Conservation (phyloP, 2,888 invertebrate genomes). For the Orthosia cruda region DNA sequence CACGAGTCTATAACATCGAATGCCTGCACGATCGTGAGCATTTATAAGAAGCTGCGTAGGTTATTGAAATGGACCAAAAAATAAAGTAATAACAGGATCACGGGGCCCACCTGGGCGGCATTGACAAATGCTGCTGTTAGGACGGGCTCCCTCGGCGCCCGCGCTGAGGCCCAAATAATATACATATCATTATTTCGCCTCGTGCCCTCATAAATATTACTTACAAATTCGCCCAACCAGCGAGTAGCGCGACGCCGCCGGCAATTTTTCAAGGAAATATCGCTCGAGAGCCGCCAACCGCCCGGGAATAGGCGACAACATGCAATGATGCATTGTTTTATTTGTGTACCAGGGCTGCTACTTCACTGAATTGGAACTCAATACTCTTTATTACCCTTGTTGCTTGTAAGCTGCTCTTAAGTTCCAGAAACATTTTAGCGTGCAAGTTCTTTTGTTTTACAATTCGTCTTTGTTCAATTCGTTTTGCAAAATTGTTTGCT, state of each 20-base stretch:
- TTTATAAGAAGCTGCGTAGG: slow-evolving; percentile 76
- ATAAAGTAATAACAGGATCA: slow-evolving; percentile 86
- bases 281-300: slow-evolving; percentile 71
- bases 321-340: slow-evolving; percentile 76
- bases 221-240: slow-evolving; percentile 85
- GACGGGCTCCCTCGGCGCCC: slow-evolving; percentile 77
- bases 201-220: slow-evolving; percentile 88
- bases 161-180: slow-evolving; percentile 86
- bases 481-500: slow-evolving; percentile 15
- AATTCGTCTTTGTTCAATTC: slow-evolving; percentile 12
- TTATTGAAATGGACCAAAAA: slow-evolving; percentile 86
- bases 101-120: slow-evolving; percentile 87
- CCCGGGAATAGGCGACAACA: slow-evolving; percentile 72
- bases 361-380: slow-evolving; percentile 61
- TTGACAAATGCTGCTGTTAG: slow-evolving; percentile 88
- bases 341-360: slow-evolving; percentile 61
- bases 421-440: slow-evolving; percentile 31
- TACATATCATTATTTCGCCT: slow-evolving; percentile 89
- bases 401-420: slow-evolving; percentile 43
- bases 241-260: slow-evolving; percentile 73
- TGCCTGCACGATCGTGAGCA: slow-evolving; percentile 66
- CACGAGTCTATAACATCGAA: slow-evolving; percentile 62
- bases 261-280: slow-evolving; percentile 87
- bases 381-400: slow-evolving; percentile 56
- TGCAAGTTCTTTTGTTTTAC: slow-evolving; percentile 11